phyloP scores from a whole-genome alignment of 2,113 vertebrate genomes.

The Neofelis nebulosa region DNA sequence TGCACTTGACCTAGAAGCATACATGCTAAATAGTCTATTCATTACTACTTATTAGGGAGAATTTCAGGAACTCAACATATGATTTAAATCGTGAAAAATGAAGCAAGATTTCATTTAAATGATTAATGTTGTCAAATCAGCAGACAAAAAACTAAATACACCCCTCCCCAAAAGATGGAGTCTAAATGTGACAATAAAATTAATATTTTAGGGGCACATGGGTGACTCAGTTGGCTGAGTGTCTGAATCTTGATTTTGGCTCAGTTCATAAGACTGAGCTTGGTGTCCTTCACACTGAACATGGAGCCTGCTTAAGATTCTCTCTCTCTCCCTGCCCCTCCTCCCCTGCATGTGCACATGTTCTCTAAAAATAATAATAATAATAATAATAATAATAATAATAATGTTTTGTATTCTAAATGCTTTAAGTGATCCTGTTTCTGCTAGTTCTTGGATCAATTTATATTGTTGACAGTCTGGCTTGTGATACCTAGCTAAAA shows the following conservation, averaged over 20 bases:
- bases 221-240: too few relatives aligned
- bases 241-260: too few relatives aligned
- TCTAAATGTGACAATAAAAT: not conserved
- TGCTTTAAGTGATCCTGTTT: not conserved
- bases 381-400: not conserved
- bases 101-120: not conserved
- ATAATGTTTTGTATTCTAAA: not conserved
- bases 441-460: not conserved
- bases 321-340: too few relatives aligned
- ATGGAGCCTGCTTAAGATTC: too few relatives aligned
- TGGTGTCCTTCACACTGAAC: too few relatives aligned
- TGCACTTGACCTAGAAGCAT: not conserved
- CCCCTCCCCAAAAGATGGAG: not conserved
- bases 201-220: not conserved
- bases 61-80: conserved; percentile 8
- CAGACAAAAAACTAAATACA: not conserved
- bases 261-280: too few relatives aligned
- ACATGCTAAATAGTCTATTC: not conserved
- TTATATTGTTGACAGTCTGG: not conserved
- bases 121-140: not conserved
- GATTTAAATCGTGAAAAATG: not conserved
- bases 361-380: too few relatives aligned
- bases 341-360: too few relatives aligned
- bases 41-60: not conserved
- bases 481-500: not conserved